phyloP scores from a whole-genome alignment of 2,797 vertebrate species.

The Loris lydekkerianus region DNA sequence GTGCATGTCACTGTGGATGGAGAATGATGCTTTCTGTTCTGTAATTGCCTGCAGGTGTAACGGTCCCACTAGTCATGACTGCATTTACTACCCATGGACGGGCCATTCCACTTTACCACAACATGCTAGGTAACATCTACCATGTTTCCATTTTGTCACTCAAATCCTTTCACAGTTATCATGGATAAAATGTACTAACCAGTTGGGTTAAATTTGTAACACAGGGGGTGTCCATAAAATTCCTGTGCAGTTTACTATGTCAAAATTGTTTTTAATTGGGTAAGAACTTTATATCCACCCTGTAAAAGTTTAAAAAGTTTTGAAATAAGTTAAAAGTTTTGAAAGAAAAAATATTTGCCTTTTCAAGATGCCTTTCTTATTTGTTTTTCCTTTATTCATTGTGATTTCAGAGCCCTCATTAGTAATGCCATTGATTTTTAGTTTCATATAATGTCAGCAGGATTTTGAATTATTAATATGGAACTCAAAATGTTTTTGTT shows the following conservation, averaged over 20 bases:
- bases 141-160: slow-evolving; percentile 83
- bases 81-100: slow-evolving; percentile 92
- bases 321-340: not conserved
- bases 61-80: slow-evolving; percentile 91
- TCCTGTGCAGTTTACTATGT: too few relatives aligned
- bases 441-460: not conserved
- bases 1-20: slow-evolving; percentile 89
- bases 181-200: slow-evolving; percentile 67
- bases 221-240: too few relatives aligned
- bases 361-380: slow-evolving; percentile 4
- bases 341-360: not conserved
- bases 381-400: not conserved
- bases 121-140: slow-evolving; percentile 92
- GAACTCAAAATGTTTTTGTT: not conserved
- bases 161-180: slow-evolving; percentile 49
- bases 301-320: too few relatives aligned
- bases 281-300: too few relatives aligned
- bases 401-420: slow-evolving; percentile 10
- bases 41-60: slow-evolving; percentile 92
- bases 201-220: slow-evolving; percentile 60
- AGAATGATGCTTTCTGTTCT: slow-evolving; percentile 90
- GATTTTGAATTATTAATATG: slow-evolving; percentile 24
- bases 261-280: too few relatives aligned
- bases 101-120: slow-evolving; percentile 91
- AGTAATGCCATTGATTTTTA: not conserved